phyloP scores from a whole-genome alignment of 2,888 invertebrate genomes.

The Odontothrips loti region DNA sequence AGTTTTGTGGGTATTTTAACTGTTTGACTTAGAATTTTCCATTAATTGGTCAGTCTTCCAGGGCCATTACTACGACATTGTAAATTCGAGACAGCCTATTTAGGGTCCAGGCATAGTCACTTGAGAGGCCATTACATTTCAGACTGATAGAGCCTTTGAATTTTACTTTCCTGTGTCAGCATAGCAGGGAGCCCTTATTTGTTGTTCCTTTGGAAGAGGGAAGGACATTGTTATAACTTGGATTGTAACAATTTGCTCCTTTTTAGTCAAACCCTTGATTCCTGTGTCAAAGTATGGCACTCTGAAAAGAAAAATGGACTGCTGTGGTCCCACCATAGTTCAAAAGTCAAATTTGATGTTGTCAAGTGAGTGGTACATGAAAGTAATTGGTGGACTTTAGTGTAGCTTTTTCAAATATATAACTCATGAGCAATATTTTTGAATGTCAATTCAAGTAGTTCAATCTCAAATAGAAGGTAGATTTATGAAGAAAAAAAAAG shows the following conservation, averaged over 20 bases:
- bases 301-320: not conserved
- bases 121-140: not conserved
- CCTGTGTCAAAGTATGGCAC: not conserved
- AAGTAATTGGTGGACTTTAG: no score
- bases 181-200: not conserved
- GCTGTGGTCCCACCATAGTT: not conserved
- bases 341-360: not conserved
- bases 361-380: no score
- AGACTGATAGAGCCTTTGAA: not conserved
- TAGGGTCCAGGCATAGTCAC: not conserved
- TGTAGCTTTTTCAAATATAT: not conserved
- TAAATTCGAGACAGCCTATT: not conserved
- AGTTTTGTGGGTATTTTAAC: not conserved
- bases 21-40: not conserved
- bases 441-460: not conserved
- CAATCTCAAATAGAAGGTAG: not conserved
- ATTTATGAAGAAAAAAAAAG: not conserved
- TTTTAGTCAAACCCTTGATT: not conserved
- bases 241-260: not conserved
- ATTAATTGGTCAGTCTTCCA: not conserved
- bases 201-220: not conserved
- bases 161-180: not conserved
- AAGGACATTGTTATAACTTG: not conserved
- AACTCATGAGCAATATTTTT: slow-evolving; percentile 9
- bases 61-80: not conserved